These are phyloP conservation scores for Yoshiicerus persimilis DNA, from an alignment of 1,140 invertebrate genomes.

Conservation along the genomic window DNA sequence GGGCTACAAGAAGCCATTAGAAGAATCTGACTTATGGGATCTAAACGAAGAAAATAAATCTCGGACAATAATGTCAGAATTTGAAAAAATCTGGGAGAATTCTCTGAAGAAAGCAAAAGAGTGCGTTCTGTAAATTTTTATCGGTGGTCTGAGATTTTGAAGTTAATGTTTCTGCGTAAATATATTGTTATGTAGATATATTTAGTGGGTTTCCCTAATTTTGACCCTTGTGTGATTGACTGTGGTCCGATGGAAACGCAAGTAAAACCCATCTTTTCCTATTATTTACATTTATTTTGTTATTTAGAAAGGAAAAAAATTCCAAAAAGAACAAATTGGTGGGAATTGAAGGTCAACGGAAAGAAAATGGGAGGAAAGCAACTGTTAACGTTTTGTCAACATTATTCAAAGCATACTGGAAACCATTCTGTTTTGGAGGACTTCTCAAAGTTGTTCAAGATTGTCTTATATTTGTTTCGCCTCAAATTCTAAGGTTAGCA, in stretches of 20 bases:
- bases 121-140: not conserved
- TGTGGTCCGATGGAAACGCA: no score
- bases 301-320: not conserved
- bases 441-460: conserved; percentile 61
- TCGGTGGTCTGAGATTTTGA: not conserved
- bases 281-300: no score
- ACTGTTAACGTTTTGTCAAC: conserved; percentile 53
- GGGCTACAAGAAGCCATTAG: conserved; percentile 58
- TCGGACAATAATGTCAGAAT: conserved; percentile 54
- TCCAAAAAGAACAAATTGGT: not conserved
- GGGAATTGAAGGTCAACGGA: not conserved
- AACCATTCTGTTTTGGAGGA: conserved; percentile 56
- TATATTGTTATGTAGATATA: no score
- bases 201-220: no score
- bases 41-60: conserved; percentile 58
- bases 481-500: conserved; percentile 54
- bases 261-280: no score
- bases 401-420: conserved; percentile 58
- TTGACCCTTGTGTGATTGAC: no score
- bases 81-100: conserved; percentile 57
- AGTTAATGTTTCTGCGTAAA: not conserved
- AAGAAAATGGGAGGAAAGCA: not conserved
- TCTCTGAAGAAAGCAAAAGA: conserved; percentile 59
- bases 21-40: conserved; percentile 59
- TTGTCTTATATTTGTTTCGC: conserved; percentile 62